Evolutionary conservation across 2,888 invertebrate species (phyloP), one percentile per base, ranked within the genome.

Genomic region (Drosophila kokeensis): DNA sequence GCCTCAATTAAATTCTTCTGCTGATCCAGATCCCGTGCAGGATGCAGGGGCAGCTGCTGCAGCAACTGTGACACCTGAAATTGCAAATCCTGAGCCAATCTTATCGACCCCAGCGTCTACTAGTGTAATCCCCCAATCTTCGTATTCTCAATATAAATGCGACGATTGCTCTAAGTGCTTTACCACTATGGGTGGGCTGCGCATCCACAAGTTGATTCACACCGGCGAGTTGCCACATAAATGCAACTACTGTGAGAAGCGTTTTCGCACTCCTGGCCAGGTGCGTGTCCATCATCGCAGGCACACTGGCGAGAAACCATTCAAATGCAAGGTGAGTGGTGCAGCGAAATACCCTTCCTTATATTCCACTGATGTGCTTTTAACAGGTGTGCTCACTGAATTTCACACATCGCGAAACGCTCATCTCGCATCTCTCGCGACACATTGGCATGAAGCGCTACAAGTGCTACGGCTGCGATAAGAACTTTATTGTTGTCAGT

Each of bases 391-490:
- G 92, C 32, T 73, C 84, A 1, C 85, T 91, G 62, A 81, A 90
- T 27, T 92, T 92, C 30, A 92, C 92, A 0, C 92, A 92, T 77
- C 92, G 92, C 13, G 92, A 92, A 69, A 92, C 92, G 3, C 85
- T 92, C 8, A 92, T 92, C 38, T 91, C 92, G 0, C 92, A 92
- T 74, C 76, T 92, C 8, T 92, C 92, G 0, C 92, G 92, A 10
- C 92, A 92, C 73, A 92, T 92, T 68, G 92, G 92, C 59, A 92
- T 92, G 92, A 92, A 92, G 63, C 91, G 92, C 18, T 92, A 92
- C 67, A 92, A 92, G 70, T 92, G 92, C 67, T 92, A 92, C 60
- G 91, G 90, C 11, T 92, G 92, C 62, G 83, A 92, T 52, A 89
- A 87, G 55, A 84, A 88, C 59, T 92, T 92, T 72, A 91, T 92